Evolutionary conservation across 92 coral and sea anemone genomes (phyloP), one percentile per base, ranked within the genome.

Genomic region (Metridium senile): DNA sequence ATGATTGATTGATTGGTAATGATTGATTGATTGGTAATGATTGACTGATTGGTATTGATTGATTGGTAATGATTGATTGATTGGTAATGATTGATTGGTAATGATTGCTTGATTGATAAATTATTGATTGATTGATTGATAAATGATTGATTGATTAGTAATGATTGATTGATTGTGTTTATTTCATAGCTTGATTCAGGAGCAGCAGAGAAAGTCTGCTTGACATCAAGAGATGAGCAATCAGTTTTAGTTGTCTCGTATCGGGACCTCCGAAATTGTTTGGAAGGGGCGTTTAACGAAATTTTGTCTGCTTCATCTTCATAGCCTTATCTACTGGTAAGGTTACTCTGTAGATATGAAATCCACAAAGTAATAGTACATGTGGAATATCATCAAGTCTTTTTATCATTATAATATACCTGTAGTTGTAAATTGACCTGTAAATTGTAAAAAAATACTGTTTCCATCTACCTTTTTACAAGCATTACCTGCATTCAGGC

Each of bases 211-310:
- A 92, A 91, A 71, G 85, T 96, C 43, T 96, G 99, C 62, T 74
- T 96, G 28, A 79, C 87, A 62, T 96, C 99, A 3, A 84, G 99
- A n/a, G 99, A 96, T 61, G 99, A 96, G 73, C 97, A 93, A 76
- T 87, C 96, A 8, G 93, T 93, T 22, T 72, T 96, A 30, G 99
- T 96, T 35, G 99, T 96, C 26, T 87, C 97, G 10, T 96, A 92
- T 78, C 89, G 97, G 47, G 99, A 96, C 75, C 77, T 96, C 51
- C 95, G 91, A 72, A 79, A 54, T 80, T 93, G 99, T 76, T 89
- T 96, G 34, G 97, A 92, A 43, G 84, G 91, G 33, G 99, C 99
- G 26, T 96, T 93, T 58, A 93, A 71, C 45, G 99, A 96, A 83
- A 85, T 96, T 31, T 62, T 91, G 58, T 62, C 97, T 9, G 86